Percentiles rank a stretch among this genome's conserved stretches.
Conservation (phyloP, 2,113 vertebrate genomes). For the Salvelinus sp. region DNA sequence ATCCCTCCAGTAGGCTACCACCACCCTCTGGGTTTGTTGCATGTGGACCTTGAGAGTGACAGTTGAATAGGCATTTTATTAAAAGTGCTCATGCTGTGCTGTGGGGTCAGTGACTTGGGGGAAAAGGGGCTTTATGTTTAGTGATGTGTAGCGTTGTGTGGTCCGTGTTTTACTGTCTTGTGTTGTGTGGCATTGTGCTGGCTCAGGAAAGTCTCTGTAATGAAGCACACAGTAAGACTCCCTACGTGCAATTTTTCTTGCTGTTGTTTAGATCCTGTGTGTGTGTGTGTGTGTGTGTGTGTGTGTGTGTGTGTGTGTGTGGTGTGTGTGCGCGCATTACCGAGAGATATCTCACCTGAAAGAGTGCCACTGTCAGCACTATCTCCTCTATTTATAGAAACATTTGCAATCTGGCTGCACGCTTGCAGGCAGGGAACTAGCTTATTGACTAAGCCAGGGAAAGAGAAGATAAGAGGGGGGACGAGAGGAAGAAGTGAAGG, state of each 20-base stretch:
- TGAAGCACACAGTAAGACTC: conserved; percentile 41
- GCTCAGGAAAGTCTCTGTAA: conserved; percentile 50
- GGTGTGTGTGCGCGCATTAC: conserved; percentile 46
- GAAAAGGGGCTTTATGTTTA: conserved; percentile 21
- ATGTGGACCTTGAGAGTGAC: too few species aligned
- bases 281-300: conserved; percentile 10
- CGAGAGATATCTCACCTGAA: conserved; percentile 67
- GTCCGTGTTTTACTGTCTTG: conserved; percentile 17
- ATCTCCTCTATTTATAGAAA: conserved; percentile 75
- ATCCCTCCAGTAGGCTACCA: too few species aligned
- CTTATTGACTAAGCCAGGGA: conserved; percentile 57
- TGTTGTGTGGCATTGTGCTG: conserved; percentile 47
- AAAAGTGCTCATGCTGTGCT: background rate
- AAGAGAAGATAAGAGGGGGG: conserved; percentile 27
- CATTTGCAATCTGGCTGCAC: conserved; percentile 71
- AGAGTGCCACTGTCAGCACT: conserved; percentile 70
- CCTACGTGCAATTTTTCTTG: conserved; percentile 34
- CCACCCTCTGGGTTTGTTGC: background rate
- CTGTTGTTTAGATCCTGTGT: conserved; percentile 28
- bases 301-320: conserved; percentile 28
- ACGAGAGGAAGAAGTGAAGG: background rate
- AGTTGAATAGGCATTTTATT: background rate
- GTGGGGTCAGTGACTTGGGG: background rate
- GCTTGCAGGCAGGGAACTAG: conserved; percentile 54
- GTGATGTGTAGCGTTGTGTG: conserved; percentile 20